A percentile compares a stretch with the other conserved stretches of the same genome.
Conservation (phyloP, 2,797 vertebrate species). For the Telmatherina bonti region DNA sequence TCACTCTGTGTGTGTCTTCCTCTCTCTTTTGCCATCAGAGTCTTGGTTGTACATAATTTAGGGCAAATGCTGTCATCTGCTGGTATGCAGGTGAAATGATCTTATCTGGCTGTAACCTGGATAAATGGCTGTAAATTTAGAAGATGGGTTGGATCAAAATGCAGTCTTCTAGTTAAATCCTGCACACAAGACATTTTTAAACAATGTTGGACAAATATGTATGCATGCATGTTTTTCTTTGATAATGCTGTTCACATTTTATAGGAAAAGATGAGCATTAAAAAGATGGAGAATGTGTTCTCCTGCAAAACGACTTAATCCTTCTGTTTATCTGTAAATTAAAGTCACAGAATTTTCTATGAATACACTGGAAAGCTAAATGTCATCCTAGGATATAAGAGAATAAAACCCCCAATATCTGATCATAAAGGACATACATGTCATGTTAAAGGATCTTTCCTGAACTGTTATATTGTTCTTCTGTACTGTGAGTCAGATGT, state of each 20-base stretch:
- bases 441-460: not conserved
- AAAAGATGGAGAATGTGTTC: not conserved
- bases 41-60: conserved; percentile 42
- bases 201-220: not conserved
- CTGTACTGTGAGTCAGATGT: not conserved
- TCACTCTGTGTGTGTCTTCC: conserved; percentile 16
- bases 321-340: not conserved
- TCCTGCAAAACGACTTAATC: not conserved
- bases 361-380: not conserved
- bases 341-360: not conserved
- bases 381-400: not conserved
- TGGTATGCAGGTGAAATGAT: conserved; percentile 45
- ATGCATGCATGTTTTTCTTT: not conserved
- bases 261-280: not conserved
- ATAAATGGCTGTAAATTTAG: too few relatives aligned
- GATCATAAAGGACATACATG: not conserved
- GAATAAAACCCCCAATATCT: not conserved
- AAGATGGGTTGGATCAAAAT: too few relatives aligned
- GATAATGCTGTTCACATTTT: not conserved
- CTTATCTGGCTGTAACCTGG: too few relatives aligned
- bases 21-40: conserved; percentile 19
- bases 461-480: not conserved
- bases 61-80: conserved; percentile 63
- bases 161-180: not conserved
- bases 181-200: not conserved